Evolutionary conservation across 2,113 vertebrate species (phyloP).

Genomic region (Corvus hawaiiensis): DNA sequence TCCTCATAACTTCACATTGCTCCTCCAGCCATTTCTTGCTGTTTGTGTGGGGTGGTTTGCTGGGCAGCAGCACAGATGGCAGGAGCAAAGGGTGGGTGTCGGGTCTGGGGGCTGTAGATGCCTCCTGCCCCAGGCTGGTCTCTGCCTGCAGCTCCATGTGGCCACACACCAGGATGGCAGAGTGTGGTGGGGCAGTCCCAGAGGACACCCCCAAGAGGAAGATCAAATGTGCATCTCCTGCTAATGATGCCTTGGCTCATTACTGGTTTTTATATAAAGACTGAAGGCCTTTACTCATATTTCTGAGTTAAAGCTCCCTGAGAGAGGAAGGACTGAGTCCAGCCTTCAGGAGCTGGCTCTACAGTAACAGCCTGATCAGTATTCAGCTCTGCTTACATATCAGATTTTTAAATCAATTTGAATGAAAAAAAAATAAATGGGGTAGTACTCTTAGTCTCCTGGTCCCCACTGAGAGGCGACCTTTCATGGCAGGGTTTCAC

Average conservation of each 20-base stretch:
- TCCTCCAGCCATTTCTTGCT: neutral
- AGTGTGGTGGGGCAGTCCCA: fast-evolving
- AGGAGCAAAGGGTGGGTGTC: neutral
- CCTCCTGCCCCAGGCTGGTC: neutral
- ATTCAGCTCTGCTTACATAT: neutral
- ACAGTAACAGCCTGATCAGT: neutral
- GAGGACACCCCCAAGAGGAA: neutral
- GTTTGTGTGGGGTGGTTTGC: neutral
- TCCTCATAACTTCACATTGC: neutral
- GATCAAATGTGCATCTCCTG: neutral
- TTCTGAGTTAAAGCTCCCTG: neutral
- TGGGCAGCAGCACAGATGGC: neutral
- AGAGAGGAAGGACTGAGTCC: neutral
- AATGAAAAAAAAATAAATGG: neutral
- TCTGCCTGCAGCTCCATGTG: neutral
- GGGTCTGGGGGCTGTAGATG: neutral
- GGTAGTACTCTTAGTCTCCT: neutral
- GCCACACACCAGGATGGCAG: fast-evolving
- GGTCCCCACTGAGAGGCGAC: neutral
- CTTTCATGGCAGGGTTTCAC: neutral
- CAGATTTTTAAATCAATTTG: neutral
- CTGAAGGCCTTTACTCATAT: neutral
- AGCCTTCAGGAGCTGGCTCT: neutral
- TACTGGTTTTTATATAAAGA: neutral
- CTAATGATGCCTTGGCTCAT: neutral